Conservation (phyloP, 2,888 invertebrate genomes). For the Halictus quadricinctus region DNA sequence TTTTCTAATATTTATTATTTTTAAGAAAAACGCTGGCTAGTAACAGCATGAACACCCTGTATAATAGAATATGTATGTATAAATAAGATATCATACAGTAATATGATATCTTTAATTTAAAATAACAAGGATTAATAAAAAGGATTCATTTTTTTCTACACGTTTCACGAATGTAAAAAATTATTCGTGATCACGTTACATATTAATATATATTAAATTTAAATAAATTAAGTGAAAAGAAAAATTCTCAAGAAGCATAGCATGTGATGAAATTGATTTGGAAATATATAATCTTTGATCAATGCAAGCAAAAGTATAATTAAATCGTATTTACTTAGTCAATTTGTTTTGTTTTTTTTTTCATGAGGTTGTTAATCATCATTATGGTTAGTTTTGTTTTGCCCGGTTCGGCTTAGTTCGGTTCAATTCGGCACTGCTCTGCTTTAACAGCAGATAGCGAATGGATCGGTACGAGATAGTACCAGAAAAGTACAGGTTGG, state of each 20-base stretch:
- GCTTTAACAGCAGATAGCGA: conserved; percentile 34
- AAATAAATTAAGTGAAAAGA: background rate
- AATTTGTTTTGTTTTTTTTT: background rate
- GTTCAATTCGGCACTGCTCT: conserved; percentile 38
- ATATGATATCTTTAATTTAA: background rate
- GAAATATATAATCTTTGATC: background rate
- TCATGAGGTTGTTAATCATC: conserved; percentile 9
- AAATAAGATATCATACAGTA: background rate
- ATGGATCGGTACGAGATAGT: conserved; percentile 22
- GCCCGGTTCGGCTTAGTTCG: conserved; percentile 41
- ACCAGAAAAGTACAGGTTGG: conserved; percentile 13
- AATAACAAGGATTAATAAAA: background rate
- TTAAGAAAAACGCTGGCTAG: no score
- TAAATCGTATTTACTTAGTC: background rate
- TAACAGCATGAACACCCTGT: no score
- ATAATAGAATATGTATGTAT: background rate
- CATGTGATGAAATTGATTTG: background rate
- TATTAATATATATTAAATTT: background rate
- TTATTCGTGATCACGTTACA: background rate
- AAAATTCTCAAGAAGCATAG: background rate
- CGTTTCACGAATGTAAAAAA: background rate
- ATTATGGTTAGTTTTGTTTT: conserved; percentile 4
- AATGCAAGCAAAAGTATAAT: background rate
- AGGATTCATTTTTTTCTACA: conserved; percentile 8
- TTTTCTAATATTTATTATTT: no score